Evolutionary conservation across 2,797 vertebrate species (phyloP), one percentile per base, ranked within the genome.

Genomic region (Anguilla marmorata): DNA sequence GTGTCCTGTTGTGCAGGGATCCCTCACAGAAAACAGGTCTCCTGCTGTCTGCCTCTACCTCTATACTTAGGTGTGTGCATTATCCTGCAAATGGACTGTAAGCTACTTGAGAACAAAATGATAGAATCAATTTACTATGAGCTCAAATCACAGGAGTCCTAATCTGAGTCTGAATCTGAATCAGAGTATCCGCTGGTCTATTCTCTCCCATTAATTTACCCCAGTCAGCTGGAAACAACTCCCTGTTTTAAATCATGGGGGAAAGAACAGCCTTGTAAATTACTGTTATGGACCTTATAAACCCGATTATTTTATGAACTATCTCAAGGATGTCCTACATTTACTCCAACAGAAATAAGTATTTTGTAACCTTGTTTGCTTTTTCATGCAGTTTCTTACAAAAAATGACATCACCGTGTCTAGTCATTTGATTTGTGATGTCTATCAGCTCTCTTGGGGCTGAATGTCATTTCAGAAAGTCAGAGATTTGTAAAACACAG

Each of bases 121-220:
- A 92, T 89, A 87, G 84, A 89, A 93, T 94, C 91, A 92, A 92
- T 94, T 93, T 92, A 58, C 89, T 91, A 48, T 69, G 54, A 63
- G 84, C 41, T 90, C 90, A 89, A 84, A 90, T 90, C 84, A 89
- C 86, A 91, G 80, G 84, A 66, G 3, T 54, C 84, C 87, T 12
- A 63, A 88, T 88, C 83, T 69, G 82, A 89, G 85, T 76, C 90
- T 45, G 41, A 45, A 85, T 88, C 90, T 88, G 41, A 45, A 50
- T 66, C 54, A 87, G 88, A 90, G 87, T 89, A 84, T 63, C 89
- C 48, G 2, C 85, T 58, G 54, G 79, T 91, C 89, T 30, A 66
- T 85, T 89, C 86, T 84, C 48, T 85, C 87, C 86, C 86, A 88
- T 90, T 90, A 89, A 92, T 91, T 90, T 88, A 37, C 74, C 56